Conservation (phyloP, 2,113 vertebrate species). For the Oplegnathus fasciatus region DNA sequence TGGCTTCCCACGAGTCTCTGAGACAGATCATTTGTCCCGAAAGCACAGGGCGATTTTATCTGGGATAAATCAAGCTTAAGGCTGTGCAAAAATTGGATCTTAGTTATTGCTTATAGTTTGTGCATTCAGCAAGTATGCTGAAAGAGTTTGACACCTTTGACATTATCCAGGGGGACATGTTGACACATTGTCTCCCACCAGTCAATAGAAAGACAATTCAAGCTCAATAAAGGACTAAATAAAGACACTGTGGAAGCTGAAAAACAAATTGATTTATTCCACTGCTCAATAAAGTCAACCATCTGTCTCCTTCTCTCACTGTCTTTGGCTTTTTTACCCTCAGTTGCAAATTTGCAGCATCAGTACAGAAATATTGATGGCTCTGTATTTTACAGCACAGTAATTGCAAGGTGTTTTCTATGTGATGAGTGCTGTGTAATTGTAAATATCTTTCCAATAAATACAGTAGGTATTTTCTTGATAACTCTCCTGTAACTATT, state of each 20-base stretch:
- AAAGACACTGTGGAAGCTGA: conserved; percentile 12
- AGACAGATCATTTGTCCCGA: conserved; percentile 45
- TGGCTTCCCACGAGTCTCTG: conserved; percentile 34
- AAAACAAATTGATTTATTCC: conserved; percentile 69
- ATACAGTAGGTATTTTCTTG: neutral
- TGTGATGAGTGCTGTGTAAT: neutral
- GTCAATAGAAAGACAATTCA: conserved; percentile 45
- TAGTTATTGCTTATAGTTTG: conserved; percentile 25
- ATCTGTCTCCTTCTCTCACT: conserved; percentile 38
- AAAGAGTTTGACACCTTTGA: conserved; percentile 28
- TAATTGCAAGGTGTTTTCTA: neutral
- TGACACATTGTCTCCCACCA: conserved; percentile 27
- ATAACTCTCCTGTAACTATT: neutral
- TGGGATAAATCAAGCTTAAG: conserved; percentile 22
- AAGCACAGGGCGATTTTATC: conserved; percentile 35
- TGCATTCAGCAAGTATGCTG: neutral
- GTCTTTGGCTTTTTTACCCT: conserved; percentile 12
- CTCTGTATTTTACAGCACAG: neutral
- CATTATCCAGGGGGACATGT: conserved; percentile 31
- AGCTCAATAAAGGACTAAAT: conserved; percentile 51
- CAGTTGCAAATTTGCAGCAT: neutral
- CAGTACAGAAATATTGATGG: neutral
- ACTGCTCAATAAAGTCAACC: conserved; percentile 40
- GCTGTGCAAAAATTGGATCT: neutral
- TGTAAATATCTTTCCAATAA: neutral